These are phyloP conservation scores for Bos taurus DNA, from an alignment of 2,113 vertebrate genomes.

Conservation along the genomic window DNA sequence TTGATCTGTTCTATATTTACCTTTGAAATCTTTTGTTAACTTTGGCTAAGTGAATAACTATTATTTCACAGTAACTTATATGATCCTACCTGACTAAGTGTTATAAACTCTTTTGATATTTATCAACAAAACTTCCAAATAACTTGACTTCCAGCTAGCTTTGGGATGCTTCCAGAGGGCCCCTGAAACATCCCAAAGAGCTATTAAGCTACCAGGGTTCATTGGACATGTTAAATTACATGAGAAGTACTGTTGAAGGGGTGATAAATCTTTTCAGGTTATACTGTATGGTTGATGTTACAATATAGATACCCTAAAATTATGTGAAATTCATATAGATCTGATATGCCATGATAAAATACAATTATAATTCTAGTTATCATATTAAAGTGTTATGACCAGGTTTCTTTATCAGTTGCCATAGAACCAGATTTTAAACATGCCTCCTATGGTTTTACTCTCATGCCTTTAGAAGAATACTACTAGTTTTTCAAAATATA, in stretches of 20 bases:
- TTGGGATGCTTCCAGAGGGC: not conserved
- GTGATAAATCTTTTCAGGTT: not conserved
- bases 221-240: not conserved
- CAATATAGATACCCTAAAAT: not conserved
- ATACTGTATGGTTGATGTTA: not conserved
- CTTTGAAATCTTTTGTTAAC: not conserved
- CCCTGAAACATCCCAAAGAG: not conserved
- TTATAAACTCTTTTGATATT: not conserved
- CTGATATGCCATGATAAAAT: not conserved
- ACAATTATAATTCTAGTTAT: not conserved
- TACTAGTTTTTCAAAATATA: not conserved
- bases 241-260: not conserved
- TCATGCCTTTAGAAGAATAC: not conserved
- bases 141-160: not conserved
- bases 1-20: not conserved
- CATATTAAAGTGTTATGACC: not conserved
- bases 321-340: not conserved
- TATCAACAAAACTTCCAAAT: not conserved
- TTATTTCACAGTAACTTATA: not conserved
- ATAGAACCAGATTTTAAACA: not conserved
- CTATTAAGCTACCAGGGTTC: not conserved
- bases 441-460: not conserved
- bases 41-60: not conserved
- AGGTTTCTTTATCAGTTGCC: not conserved
- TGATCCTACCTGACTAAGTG: not conserved